Conservation (phyloP, 2,797 vertebrate genomes). For the Gobionotothen gibberifrons region DNA sequence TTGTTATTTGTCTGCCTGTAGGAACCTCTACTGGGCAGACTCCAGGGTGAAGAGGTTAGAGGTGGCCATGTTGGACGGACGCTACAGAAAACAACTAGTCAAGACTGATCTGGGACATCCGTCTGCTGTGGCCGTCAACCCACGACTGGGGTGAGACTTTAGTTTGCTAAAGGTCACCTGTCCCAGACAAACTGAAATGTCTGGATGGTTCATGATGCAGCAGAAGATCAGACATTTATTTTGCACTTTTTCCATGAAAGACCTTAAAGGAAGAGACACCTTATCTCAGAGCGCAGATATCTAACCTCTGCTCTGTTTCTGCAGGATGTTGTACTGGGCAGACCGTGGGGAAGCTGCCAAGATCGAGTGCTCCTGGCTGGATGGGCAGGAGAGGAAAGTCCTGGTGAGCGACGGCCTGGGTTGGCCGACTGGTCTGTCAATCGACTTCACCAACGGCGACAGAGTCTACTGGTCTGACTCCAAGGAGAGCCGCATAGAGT, state of each 20-base stretch:
- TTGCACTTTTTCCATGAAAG: background rate
- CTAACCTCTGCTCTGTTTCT: background rate
- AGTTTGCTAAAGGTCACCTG: no score
- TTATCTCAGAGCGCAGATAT: background rate
- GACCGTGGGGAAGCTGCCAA: conserved; percentile 89
- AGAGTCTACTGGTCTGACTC: conserved; percentile 95
- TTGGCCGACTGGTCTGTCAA: conserved; percentile 92
- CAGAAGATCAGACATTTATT: no score
- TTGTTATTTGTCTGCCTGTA: conserved; percentile 49
- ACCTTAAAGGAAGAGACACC: background rate
- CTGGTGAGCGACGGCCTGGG: conserved; percentile 87
- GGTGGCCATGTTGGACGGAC: conserved; percentile 91
- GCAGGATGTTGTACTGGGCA: conserved; percentile 91
- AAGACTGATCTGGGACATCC: conserved; percentile 88
- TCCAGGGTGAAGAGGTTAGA: conserved; percentile 88
- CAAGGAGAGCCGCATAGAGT: conserved; percentile 92
- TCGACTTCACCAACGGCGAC: conserved; percentile 91
- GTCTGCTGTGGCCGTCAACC: conserved; percentile 91
- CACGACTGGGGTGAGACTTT: conserved; percentile 85
- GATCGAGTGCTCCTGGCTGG: conserved; percentile 94
- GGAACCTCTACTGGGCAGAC: conserved; percentile 96
- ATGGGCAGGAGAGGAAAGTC: conserved; percentile 87
- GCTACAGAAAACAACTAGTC: conserved; percentile 93
- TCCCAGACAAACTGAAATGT: no score
- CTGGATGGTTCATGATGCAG: no score